A percentile compares a stretch with the other conserved stretches of the same genome.
These are phyloP conservation scores for Parascotia fuliginaria DNA, from an alignment of 2,888 invertebrate genomes.

Conservation along the genomic window DNA sequence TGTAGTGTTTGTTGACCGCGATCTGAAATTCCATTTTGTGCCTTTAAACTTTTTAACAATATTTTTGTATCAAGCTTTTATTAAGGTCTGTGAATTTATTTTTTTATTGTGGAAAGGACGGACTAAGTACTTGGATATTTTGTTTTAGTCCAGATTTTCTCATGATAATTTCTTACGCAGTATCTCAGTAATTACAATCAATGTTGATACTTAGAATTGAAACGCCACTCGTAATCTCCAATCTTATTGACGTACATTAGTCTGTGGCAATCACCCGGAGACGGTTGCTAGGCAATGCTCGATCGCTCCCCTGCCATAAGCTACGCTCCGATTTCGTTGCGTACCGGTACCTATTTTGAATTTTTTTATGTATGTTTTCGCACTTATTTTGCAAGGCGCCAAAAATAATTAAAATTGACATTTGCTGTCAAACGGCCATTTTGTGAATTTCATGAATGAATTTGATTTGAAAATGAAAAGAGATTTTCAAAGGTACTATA, in stretches of 20 bases:
- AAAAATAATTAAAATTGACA: constrained; percentile 42
- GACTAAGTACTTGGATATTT: too few relatives aligned
- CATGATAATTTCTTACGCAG: too few relatives aligned
- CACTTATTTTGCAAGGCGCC: constrained; percentile 29
- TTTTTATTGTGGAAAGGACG: too few relatives aligned
- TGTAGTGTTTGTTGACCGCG: too few relatives aligned
- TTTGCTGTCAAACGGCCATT: constrained; percentile 27
- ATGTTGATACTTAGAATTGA: too few relatives aligned
- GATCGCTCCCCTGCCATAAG: constrained; percentile 59
- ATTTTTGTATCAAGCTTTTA: too few relatives aligned
- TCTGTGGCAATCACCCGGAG: constrained; percentile 49
- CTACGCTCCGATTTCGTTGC: constrained; percentile 50
- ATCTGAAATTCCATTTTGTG: too few relatives aligned
- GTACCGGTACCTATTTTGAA: constrained; percentile 49
- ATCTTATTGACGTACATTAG: background rate
- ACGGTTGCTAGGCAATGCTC: constrained; percentile 66
- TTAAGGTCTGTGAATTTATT: too few relatives aligned
- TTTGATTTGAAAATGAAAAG: background rate
- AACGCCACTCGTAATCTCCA: background rate
- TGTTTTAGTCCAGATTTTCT: too few relatives aligned
- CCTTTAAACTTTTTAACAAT: too few relatives aligned
- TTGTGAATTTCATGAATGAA: background rate
- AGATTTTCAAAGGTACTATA: too few relatives aligned
- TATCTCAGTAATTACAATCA: too few relatives aligned
- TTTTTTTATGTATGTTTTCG: constrained; percentile 37